Evolutionary conservation across 1,140 invertebrate genomes (phyloP), one percentile per base, ranked within the genome.

Genomic region (Ceratina australensis): DNA sequence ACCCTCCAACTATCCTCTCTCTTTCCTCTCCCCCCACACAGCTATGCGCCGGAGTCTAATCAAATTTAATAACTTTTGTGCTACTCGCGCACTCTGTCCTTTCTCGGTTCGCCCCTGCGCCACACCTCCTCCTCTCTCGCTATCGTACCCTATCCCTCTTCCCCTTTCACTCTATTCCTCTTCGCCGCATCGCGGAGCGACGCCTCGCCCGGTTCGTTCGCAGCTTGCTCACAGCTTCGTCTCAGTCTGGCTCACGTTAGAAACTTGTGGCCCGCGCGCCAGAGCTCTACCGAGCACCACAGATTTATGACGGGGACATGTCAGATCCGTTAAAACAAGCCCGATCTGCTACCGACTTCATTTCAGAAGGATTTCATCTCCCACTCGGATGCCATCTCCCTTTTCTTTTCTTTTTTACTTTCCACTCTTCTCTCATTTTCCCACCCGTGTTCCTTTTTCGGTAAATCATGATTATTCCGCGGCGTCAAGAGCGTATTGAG

Each of bases 21-120:
- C 33, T 42, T 42, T 67, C 82, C 84, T 77, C 63, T 67, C 65
- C 65, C 33, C 50, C 72, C 57, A 61, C 54, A 69, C 87, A 84
- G 81, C 88, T 90, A 87, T 88, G 88, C 87, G 84, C 83, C 84
- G 79, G 80, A 90, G 84, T 90, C 90, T 91, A 91, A 92, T 92
- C 90, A 91, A 91, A 91, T 92, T 91, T 91, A 91, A 92, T 91
- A 92, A 91, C 91, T 91, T 92, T 92, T 90, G 89, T 88, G 86
- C 80, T 85, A 61, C 75, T 59, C 72, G 83, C 81, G 78, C 77
- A 76, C 60, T 54, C 72, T 57, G 18, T 26, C 49, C 52, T 71
- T 42, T 42, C 65, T 56, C 47, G 24, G 24, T 54, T n/a, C 22
- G 16, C 64, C 22, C 20, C 28, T 16, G 8, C 56, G 10, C 20